phyloP scores from a whole-genome alignment of 2,888 invertebrate genomes.

The Malacosoma neustria region DNA sequence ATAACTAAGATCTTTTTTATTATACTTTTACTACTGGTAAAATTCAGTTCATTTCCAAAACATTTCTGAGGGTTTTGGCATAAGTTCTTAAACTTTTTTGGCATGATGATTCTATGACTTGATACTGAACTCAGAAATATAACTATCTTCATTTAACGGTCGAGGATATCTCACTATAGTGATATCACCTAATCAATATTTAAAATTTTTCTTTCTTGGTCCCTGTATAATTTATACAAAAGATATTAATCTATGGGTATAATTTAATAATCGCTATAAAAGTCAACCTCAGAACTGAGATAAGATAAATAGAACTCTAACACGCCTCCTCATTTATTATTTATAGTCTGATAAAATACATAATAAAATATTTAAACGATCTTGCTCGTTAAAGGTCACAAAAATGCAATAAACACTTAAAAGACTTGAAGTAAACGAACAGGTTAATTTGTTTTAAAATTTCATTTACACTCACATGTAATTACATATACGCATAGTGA shows the following conservation, averaged over 20 bases:
- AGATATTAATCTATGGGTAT: neutral
- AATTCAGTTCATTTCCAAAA: no score
- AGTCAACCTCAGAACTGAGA: neutral
- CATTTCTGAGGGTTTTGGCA: no score
- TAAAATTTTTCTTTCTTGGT: no score
- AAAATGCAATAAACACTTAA: neutral
- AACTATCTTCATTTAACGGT: no score
- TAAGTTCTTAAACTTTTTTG: no score
- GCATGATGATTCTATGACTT: no score
- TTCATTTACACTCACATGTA: neutral
- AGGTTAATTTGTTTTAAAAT: conserved; percentile 1
- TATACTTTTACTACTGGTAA: no score
- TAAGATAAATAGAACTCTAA: neutral
- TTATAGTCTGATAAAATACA: neutral
- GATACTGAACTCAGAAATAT: no score
- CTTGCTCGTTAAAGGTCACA: neutral
- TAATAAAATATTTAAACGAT: neutral
- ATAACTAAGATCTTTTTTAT: no score
- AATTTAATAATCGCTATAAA: neutral
- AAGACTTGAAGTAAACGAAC: neutral
- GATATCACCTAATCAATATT: no score
- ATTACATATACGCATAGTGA: neutral
- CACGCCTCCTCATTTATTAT: neutral
- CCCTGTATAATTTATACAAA: neutral
- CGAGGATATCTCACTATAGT: no score